Evolutionary conservation across 1,140 invertebrate species (phyloP), one percentile per base, ranked within the genome.

Genomic region (Hypothenemus hampei): DNA sequence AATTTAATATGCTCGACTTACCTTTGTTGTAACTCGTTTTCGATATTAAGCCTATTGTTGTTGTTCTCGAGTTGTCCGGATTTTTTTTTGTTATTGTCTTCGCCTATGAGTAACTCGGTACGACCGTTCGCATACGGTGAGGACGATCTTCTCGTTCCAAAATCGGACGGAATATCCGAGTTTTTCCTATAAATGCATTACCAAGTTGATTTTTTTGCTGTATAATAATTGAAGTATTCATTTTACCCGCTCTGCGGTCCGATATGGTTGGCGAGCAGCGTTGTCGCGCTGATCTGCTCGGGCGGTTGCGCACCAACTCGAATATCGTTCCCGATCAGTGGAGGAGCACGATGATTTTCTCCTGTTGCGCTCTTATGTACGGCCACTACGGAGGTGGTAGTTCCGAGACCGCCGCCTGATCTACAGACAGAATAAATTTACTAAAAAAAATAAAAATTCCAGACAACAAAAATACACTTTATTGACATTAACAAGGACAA

Each of bases 51-150:
- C 61, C 79, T 78, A n/a, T n/a, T n/a, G 49, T 67, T 67, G 53
- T 71, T 71, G 65, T 78, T 77, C 59, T 73, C 75, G 57, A 79
- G 77, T 36, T 78, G 76, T 31, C 78, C 69, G 18, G 78, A 77
- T 57, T 78, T 75, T 50, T 78, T 73, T 65, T 78, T 73, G 59
- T 77, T 78, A 59, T 79, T 77, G 39, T 79, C 77, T 60, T 78
- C 76, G 7, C 83, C 82, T 61, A 86, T 78, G 67, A 87, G 73
- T 48, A 86, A 78, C 70, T 87, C 85, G 43, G 82, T 85, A 45
- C 84, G 74, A 22, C 85, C 85, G 80, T 87, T 87, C 60, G 78
- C 76, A 62, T 81, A 82, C 8, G 80, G 78, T 54, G 80, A 80
- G 50, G 77, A 78, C 4, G 77, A 72, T 51, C 79, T 70, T 52